These are phyloP conservation scores for Clarias magur DNA, from an alignment of 2,113 vertebrate genomes.

Conservation along the genomic window DNA sequence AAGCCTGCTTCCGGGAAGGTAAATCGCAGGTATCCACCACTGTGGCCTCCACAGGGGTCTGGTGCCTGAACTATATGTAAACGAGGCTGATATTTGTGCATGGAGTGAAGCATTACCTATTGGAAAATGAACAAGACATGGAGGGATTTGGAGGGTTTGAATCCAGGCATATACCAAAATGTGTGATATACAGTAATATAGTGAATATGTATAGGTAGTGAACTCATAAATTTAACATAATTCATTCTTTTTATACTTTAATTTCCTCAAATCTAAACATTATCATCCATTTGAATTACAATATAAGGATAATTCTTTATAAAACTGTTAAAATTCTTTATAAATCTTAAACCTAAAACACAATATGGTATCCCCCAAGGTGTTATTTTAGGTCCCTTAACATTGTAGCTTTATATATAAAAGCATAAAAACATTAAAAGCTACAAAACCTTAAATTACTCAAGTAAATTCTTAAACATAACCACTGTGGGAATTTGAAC, in stretches of 20 bases:
- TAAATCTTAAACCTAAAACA: background rate
- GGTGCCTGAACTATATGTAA: conserved; percentile 58
- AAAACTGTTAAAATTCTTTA: background rate
- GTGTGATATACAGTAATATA: background rate
- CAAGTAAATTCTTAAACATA: background rate
- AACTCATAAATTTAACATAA: background rate
- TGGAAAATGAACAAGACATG: background rate
- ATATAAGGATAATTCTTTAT: background rate
- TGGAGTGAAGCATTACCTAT: conserved; percentile 64
- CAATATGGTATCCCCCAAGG: background rate
- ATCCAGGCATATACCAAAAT: background rate
- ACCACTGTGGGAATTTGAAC: background rate
- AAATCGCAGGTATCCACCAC: conserved; percentile 48
- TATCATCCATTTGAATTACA: background rate
- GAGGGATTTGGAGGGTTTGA: background rate
- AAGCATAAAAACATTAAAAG: background rate
- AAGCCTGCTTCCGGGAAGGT: conserved; percentile 62
- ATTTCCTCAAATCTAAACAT: background rate
- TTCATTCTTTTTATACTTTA: background rate
- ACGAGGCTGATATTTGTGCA: conserved; percentile 64
- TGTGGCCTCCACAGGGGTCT: conserved; percentile 32
- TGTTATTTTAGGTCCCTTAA: background rate
- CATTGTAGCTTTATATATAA: background rate
- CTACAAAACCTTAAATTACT: background rate
- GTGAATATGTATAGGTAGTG: background rate